Base-by-base conservation (phyloP, 2,113 vertebrate species). In the Corythoichthys haematopterus region DNA sequence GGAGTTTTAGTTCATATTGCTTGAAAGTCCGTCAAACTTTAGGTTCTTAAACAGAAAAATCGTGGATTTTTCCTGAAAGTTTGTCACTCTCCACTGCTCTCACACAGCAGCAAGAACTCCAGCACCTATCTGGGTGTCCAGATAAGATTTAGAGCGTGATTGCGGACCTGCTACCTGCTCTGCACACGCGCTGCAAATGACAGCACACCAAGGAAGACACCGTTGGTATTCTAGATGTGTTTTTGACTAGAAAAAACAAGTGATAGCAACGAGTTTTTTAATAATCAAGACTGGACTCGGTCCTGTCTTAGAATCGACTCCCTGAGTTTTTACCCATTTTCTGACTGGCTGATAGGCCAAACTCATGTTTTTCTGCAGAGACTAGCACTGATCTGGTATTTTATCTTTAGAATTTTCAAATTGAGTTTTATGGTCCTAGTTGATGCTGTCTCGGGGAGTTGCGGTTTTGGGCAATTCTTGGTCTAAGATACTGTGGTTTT, bases 141-240 rank as follows among this genome's bases (percentile, higher is more conserved):
- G 88, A 90, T 87, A 88, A 88, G 88, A 88, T 88, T 64, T 69
- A 0, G 60, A 3, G 58, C 51, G 58, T 72, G 84, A 90, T 85
- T 86, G 37, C 50, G 15, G 70, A 69, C 62, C 69, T 13, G 68
- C 72, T 71, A 68, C 73, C 73, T 73, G 78, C 80, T 75, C 72
- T 52, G 71, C 77, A 78, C 60, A 46, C 8, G 38, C 37, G 20
- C 38, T 2, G 16, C 48, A 43, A 38, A 75, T 69, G 61, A 77
- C 79, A 71, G n/a, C 52, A 28, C 52, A 6, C 20, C 20, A 10
- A 33, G 20, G 20, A 55, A 28, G 8, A 55, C 52, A 0, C 12
- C 10, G 20, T 55, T 9, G 9, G 20, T 55, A 33, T 55, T 12
- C 28, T 20, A 33, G 57, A 38, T 4, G 36, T 43, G 10, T 15